These are phyloP conservation scores for Drosophila albomicans DNA, from an alignment of 1,140 invertebrate species.

Conservation along the genomic window DNA sequence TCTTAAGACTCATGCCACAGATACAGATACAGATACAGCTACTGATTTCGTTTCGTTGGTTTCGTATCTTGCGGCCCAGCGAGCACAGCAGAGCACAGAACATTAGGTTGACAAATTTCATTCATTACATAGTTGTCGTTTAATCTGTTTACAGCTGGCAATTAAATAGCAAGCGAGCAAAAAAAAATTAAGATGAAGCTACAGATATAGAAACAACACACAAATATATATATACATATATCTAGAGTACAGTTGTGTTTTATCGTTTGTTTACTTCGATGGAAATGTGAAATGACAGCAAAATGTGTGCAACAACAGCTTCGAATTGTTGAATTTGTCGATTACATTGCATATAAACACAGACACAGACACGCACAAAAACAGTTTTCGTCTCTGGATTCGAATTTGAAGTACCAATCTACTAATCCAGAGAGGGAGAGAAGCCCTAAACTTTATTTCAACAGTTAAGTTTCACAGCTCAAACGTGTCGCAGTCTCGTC, in stretches of 20 bases:
- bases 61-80: conserved; percentile 22
- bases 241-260: conserved; percentile 35
- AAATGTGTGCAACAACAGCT: conserved; percentile 68
- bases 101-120: conserved; percentile 82
- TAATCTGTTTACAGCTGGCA: conserved; percentile 64
- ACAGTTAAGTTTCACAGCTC: conserved; percentile 14
- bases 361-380: conserved; percentile 64
- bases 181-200: conserved; percentile 35
- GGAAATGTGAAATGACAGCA: conserved; percentile 55
- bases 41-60: not conserved
- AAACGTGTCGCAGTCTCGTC: conserved; percentile 16
- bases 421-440: not conserved
- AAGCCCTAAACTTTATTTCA: not conserved
- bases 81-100: conserved; percentile 27
- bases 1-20: conserved; percentile 8
- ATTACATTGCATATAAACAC: conserved; percentile 79
- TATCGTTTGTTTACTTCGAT: conserved; percentile 47
- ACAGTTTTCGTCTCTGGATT: conserved; percentile 55
- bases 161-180: conserved; percentile 56
- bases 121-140: conserved; percentile 65
- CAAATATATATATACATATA: not conserved
- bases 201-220: not conserved
- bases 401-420: conserved; percentile 3
- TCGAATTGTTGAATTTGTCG: conserved; percentile 57
- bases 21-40: conserved; percentile 1